Evolutionary conservation across 2,797 vertebrate species (phyloP).

Genomic region (Rhinoraja longicauda): DNA sequence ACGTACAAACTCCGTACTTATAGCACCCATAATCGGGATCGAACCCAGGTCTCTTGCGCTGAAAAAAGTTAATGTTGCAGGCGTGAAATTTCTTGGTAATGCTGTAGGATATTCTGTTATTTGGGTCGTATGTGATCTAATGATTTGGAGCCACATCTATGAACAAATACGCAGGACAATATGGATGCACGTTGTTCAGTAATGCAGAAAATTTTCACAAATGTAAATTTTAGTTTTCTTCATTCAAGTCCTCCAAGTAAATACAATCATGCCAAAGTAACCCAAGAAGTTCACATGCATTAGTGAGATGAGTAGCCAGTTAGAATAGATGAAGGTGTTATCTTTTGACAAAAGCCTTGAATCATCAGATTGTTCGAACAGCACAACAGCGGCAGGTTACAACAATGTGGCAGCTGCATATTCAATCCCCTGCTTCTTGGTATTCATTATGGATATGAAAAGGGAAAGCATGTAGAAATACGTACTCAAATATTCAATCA

Average conservation of each 20-base stretch:
- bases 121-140: not conserved
- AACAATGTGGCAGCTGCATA: not conserved
- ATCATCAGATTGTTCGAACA: constrained; percentile 41
- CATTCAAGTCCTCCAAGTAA: constrained; percentile 54
- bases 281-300: constrained; percentile 54
- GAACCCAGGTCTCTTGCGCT: no score
- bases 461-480: constrained; percentile 1
- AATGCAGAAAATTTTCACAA: constrained; percentile 17
- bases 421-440: constrained; percentile 1
- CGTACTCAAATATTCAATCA: constrained; percentile 25
- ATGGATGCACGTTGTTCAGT: constrained; percentile 30
- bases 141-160: not conserved
- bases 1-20: no score
- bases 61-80: not conserved
- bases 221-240: constrained; percentile 42
- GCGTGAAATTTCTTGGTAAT: not conserved
- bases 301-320: constrained; percentile 51
- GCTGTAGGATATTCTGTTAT: not conserved
- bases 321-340: constrained; percentile 51
- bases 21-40: no score
- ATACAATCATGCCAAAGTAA: constrained; percentile 60
- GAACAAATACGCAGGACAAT: not conserved
- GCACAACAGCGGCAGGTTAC: constrained; percentile 41
- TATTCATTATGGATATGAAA: constrained; percentile 30
- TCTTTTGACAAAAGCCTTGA: constrained; percentile 50